Percentiles rank a stretch among this genome's conserved stretches.
Conservation (phyloP, 1,140 invertebrate species). For the Caerostris darwini region DNA sequence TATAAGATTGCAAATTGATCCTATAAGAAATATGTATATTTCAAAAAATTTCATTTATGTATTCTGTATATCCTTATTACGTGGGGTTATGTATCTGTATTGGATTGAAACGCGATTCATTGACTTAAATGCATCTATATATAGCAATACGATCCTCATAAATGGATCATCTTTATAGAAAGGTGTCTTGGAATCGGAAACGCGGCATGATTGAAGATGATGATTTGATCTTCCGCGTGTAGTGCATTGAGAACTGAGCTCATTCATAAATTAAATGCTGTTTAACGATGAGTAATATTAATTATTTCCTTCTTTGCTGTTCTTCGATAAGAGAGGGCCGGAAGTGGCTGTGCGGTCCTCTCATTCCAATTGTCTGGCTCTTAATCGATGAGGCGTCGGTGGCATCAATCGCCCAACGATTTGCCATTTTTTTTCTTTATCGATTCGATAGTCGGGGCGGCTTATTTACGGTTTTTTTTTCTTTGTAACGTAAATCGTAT, state of each 20-base stretch:
- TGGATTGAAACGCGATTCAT: too few relatives aligned
- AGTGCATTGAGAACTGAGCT: not conserved
- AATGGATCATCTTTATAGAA: too few relatives aligned
- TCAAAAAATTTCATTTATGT: too few relatives aligned
- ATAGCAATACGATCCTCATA: too few relatives aligned
- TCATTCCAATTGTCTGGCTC: not conserved
- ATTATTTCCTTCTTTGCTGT: not conserved
- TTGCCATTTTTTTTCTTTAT: not conserved
- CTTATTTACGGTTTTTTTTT: not conserved
- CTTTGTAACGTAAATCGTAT: not conserved
- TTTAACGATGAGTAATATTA: conserved; percentile 21
- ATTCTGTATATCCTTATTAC: too few relatives aligned
- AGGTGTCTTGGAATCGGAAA: too few relatives aligned
- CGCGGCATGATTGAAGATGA: too few relatives aligned
- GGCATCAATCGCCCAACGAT: conserved; percentile 11
- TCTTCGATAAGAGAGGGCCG: conserved; percentile 20
- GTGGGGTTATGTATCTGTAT: too few relatives aligned
- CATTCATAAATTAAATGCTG: conserved; percentile 23
- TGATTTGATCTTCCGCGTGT: too few relatives aligned
- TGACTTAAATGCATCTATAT: too few relatives aligned
- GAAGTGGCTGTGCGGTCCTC: conserved; percentile 35
- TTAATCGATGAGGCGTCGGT: not conserved
- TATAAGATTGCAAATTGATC: too few relatives aligned
- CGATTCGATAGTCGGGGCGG: not conserved
- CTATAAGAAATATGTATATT: too few relatives aligned